Conservation (phyloP, 2,113 vertebrate species). For the Axis porcinus region DNA sequence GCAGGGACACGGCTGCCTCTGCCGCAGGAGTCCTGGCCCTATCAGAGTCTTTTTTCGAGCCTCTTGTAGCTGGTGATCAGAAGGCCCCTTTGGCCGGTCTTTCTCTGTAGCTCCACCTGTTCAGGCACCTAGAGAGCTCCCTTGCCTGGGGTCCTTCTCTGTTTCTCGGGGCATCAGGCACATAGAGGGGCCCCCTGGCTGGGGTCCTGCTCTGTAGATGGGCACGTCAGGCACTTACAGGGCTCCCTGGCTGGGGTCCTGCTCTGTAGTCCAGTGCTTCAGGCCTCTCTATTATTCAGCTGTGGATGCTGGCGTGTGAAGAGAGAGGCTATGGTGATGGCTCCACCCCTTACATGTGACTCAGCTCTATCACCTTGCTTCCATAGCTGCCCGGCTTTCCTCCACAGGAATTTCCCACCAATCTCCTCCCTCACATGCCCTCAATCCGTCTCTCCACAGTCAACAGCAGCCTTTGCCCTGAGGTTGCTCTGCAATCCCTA, state of each 20-base stretch:
- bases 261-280: background rate
- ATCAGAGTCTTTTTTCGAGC: background rate
- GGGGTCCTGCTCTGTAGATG: background rate
- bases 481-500: background rate
- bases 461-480: background rate
- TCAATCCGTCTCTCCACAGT: background rate
- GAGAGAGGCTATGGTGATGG: background rate
- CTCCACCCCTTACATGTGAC: accelerated
- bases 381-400: background rate
- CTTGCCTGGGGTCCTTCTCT: background rate
- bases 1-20: background rate
- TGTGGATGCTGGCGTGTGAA: accelerated
- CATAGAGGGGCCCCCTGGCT: background rate
- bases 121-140: background rate
- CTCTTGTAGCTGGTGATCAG: background rate
- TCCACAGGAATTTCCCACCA: background rate
- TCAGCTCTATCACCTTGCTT: accelerated
- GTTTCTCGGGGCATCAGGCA: accelerated
- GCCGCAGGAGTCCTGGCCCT: accelerated
- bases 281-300: background rate
- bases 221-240: no score
- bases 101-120: accelerated
- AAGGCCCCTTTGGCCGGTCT: background rate
- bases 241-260: no score
- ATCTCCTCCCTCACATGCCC: background rate